Evolutionary conservation across 1,140 invertebrate genomes (phyloP).

Genomic region (Sycobia sp.): DNA sequence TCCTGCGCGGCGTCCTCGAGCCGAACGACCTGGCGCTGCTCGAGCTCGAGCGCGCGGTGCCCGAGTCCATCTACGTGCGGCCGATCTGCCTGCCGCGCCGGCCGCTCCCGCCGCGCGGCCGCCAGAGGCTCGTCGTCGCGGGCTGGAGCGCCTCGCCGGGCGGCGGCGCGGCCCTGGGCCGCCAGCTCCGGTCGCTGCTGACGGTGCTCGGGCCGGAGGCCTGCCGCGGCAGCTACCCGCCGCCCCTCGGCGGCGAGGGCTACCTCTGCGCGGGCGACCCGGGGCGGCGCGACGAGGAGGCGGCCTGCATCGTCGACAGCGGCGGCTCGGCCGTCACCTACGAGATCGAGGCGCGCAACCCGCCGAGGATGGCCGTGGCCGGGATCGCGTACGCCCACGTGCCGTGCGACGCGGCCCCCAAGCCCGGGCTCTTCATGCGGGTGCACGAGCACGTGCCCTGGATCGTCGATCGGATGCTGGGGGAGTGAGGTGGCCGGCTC

Average conservation of each 20-base stretch:
- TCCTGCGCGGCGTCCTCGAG: not conserved
- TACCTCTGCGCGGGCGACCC: constrained; percentile 1
- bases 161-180: not conserved
- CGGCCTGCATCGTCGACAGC: not conserved
- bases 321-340: constrained; percentile 10
- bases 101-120: no score
- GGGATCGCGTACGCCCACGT: not conserved
- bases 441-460: not conserved
- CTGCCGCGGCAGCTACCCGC: not conserved
- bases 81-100: constrained; percentile 10
- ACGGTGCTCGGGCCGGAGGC: not conserved
- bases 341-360: not conserved
- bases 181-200: not conserved
- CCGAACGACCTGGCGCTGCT: constrained; percentile 1
- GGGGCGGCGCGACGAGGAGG: no score
- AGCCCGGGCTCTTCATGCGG: not conserved
- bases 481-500: not conserved
- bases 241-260: not conserved
- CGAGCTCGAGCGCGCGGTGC: not conserved
- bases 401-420: not conserved
- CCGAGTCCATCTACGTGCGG: not conserved
- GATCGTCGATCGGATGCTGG: no score
- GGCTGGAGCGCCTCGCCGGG: not conserved
- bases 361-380: not conserved
- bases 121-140: not conserved